Conservation (phyloP, 2,888 invertebrate species). For the Saturnia pavonia region DNA sequence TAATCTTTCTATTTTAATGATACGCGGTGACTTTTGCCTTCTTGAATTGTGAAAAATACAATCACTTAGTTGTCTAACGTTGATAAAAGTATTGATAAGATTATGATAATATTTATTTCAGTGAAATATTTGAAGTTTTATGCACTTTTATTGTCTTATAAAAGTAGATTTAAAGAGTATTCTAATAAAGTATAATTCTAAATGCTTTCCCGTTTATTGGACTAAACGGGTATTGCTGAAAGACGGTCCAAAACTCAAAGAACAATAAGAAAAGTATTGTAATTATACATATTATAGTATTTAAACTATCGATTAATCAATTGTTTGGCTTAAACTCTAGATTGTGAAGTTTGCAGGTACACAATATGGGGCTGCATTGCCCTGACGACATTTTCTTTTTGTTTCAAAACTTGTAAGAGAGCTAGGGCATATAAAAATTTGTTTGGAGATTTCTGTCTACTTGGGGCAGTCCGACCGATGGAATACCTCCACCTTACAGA, state of each 20-base stretch:
- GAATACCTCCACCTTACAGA: no score
- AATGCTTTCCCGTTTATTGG: background rate
- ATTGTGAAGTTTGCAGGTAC: no score
- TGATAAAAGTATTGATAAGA: background rate
- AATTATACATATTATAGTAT: no score
- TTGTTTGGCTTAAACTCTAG: no score
- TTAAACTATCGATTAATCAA: no score
- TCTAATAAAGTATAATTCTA: background rate
- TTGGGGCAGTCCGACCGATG: no score
- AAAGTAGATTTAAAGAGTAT: background rate
- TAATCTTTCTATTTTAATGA: background rate
- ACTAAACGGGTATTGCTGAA: background rate
- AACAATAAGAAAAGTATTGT: background rate
- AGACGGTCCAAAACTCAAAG: background rate
- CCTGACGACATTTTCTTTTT: no score
- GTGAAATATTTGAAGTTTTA: background rate
- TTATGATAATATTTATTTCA: background rate
- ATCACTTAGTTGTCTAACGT: background rate
- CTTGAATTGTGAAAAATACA: background rate
- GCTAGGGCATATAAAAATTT: no score
- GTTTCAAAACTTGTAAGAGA: no score
- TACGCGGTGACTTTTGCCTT: background rate
- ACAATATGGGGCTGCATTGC: no score
- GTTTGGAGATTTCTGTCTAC: no score
- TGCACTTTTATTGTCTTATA: background rate